Evolutionary conservation across 2,113 vertebrate genomes (phyloP).

Genomic region (Salvelinus namaycush): DNA sequence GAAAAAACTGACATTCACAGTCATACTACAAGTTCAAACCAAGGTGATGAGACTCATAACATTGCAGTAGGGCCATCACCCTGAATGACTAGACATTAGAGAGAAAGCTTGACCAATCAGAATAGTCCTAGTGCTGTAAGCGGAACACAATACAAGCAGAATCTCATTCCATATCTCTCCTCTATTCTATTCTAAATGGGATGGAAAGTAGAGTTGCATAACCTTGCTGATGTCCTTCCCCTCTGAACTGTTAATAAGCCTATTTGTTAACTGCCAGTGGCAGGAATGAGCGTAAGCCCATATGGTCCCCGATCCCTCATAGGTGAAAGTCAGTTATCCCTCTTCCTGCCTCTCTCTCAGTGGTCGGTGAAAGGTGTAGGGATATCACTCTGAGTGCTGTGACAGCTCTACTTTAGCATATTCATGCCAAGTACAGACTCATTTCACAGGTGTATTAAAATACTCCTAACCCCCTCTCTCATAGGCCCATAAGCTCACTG

Average conservation of each 20-base stretch:
- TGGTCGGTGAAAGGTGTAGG: constrained; percentile 71
- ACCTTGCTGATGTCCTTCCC: constrained; percentile 70
- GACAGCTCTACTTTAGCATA: constrained; percentile 95
- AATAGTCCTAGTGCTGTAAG: constrained; percentile 50
- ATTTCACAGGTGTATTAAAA: constrained; percentile 98
- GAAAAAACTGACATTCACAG: constrained; percentile 68
- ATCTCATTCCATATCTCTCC: constrained; percentile 47
- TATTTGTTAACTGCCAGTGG: constrained; percentile 76
- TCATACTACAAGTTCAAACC: constrained; percentile 64
- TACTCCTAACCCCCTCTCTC: constrained; percentile 88
- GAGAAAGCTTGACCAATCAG: constrained; percentile 33
- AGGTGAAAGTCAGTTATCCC: constrained; percentile 59
- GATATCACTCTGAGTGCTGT: constrained; percentile 87
- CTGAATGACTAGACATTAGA: constrained; percentile 49
- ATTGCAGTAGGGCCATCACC: constrained; percentile 43
- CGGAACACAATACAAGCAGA: constrained; percentile 38
- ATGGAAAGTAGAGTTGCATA: constrained; percentile 45
- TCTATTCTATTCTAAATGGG: constrained; percentile 33
- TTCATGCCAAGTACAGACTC: constrained; percentile 89
- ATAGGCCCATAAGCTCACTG: constrained; percentile 80
- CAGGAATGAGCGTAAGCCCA: constrained; percentile 67
- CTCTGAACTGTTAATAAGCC: constrained; percentile 77
- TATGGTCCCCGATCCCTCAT: constrained; percentile 51
- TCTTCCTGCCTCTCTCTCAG: constrained; percentile 36
- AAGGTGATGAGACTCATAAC: constrained; percentile 65